Evolutionary conservation across 2,797 vertebrate genomes (phyloP), one percentile per base, ranked within the genome.

Genomic region (Australoheros facetus): DNA sequence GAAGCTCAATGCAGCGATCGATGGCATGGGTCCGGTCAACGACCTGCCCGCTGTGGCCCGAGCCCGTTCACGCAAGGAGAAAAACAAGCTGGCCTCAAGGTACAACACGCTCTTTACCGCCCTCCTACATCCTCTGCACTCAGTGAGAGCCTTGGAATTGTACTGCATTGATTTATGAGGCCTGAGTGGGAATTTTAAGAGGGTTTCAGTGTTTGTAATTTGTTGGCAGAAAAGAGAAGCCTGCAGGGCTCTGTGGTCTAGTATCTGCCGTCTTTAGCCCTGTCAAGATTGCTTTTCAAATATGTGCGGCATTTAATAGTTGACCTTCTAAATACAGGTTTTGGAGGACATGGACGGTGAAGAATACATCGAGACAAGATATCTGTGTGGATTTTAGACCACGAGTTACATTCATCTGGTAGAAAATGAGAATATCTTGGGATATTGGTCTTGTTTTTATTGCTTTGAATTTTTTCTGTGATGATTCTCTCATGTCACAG

Each of bases 61-160:
- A 6, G 95, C 94, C 1, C 92, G 95, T 9, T 95, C 94, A 70
- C 91, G 95, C 26, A 96, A 96, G 73, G 95, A 96, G 92, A 96
- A 96, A 87, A 96, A 95, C 89, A 95, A 95, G 84, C 93, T 95
- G 66, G 94, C 95, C 48, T 95, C 95, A 80, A 95, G 95, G 95
- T 95, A 94, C 12, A 19, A 13, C 14, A 3, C 60, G 58, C 57
- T 56, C 39, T 74, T 70, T 37, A 16, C 16, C 7, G 32, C 23
- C 75, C 56, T 75, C 71, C 78, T 7, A 48, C 76, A 3, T 57
- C 66, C 19, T 19, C 80, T 21, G 59, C 53, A 8, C 59, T 1
- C 1, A 17, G 75, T n/a, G 76, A 8, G 21, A 17, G 26, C 73
- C 16, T 23, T 5, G 4, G 55, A 73, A 57, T 30, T 37, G 7